Evolutionary conservation across 1,140 invertebrate genomes (phyloP).

Genomic region (Trichoplusia ni): DNA sequence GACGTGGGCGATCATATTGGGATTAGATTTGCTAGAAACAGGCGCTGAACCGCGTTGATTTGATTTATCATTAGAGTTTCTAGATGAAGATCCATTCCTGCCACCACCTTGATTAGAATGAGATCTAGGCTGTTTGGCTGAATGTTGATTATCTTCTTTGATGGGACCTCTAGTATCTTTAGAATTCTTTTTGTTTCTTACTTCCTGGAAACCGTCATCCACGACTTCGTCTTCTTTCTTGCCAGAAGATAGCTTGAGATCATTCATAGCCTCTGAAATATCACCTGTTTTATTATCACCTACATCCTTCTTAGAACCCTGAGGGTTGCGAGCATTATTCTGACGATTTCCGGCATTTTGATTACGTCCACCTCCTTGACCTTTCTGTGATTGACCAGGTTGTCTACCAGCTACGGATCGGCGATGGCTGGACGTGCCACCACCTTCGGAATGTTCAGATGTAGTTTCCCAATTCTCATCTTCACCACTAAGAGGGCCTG

Average conservation of each 20-base stretch:
- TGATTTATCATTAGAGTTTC: slow-evolving; percentile 78
- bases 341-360: slow-evolving; percentile 61
- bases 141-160: slow-evolving; percentile 80
- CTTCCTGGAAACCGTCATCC: slow-evolving; percentile 93
- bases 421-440: slow-evolving; percentile 63
- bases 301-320: slow-evolving; percentile 59
- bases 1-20: slow-evolving; percentile 84
- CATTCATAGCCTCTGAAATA: slow-evolving; percentile 68
- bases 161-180: slow-evolving; percentile 82
- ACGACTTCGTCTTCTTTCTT: slow-evolving; percentile 76
- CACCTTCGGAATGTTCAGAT: slow-evolving; percentile 86
- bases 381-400: slow-evolving; percentile 54
- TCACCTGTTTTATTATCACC: slow-evolving; percentile 64
- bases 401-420: slow-evolving; percentile 81
- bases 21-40: slow-evolving; percentile 62
- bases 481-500: slow-evolving; percentile 79
- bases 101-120: slow-evolving; percentile 74
- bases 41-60: slow-evolving; percentile 65
- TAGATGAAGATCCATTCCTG: slow-evolving; percentile 72
- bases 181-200: slow-evolving; percentile 90
- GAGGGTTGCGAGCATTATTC: slow-evolving; percentile 56
- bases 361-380: slow-evolving; percentile 55
- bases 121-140: slow-evolving; percentile 70
- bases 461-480: slow-evolving; percentile 87
- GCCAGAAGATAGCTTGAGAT: slow-evolving; percentile 66